phyloP scores from a whole-genome alignment of 2,797 vertebrate genomes.

The Mustela erminea region DNA sequence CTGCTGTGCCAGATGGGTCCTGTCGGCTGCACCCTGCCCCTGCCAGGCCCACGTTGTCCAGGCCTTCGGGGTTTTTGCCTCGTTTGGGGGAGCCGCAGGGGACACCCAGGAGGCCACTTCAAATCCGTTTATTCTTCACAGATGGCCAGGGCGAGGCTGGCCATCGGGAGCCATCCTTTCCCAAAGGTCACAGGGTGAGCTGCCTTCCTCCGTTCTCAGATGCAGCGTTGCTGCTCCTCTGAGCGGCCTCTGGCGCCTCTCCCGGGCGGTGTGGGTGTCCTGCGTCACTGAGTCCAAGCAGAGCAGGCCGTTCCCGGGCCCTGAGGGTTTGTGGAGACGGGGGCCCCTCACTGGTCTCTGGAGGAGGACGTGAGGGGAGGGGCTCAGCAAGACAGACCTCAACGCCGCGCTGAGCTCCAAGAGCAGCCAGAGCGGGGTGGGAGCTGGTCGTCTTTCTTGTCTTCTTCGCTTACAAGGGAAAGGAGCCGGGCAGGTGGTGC shows the following conservation, averaged over 20 bases:
- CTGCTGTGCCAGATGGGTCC: background rate
- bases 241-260: background rate
- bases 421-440: rapidly evolving
- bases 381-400: background rate
- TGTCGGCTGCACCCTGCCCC: background rate
- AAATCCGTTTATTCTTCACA: background rate
- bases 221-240: rapidly evolving
- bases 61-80: background rate
- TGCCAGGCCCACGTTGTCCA: background rate
- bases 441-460: background rate
- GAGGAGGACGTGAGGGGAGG: rapidly evolving
- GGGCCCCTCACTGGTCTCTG: background rate
- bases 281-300: background rate
- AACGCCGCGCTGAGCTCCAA: background rate
- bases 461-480: conserved; percentile 89
- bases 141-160: background rate
- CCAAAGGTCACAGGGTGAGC: too few species aligned
- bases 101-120: background rate
- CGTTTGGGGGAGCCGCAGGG: background rate
- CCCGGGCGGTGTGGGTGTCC: background rate
- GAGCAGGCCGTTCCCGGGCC: background rate
- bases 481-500: conserved; percentile 89
- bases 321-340: background rate
- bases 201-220: background rate
- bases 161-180: background rate